Evolutionary conservation across 2,113 vertebrate genomes (phyloP).

Genomic region (Galemys pyrenaicus): DNA sequence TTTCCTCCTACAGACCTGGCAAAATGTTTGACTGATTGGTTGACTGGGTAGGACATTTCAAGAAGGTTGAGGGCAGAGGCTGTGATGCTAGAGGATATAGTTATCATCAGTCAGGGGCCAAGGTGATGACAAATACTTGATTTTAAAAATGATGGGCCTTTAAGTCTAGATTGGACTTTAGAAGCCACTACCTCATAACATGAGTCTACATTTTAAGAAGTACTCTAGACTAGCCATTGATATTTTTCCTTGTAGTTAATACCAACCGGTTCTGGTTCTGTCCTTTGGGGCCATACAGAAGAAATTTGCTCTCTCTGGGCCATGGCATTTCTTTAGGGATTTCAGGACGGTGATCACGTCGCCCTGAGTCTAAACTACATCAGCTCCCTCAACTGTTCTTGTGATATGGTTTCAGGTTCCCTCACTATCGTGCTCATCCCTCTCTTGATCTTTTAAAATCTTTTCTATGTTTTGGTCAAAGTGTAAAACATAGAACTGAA

Average conservation of each 20-base stretch:
- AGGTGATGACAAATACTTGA: slow-evolving; percentile 42
- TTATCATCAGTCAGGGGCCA: slow-evolving; percentile 13
- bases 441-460: background rate
- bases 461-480: background rate
- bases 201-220: background rate
- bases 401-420: slow-evolving; percentile 41
- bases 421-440: background rate
- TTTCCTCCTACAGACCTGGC: slow-evolving; percentile 49
- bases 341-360: background rate
- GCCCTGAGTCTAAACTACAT: slow-evolving; percentile 31
- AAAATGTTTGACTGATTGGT: slow-evolving; percentile 40
- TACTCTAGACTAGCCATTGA: background rate
- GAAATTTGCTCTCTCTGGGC: background rate
- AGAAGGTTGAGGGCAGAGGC: slow-evolving; percentile 17
- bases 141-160: slow-evolving; percentile 15
- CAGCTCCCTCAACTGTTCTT: slow-evolving; percentile 38
- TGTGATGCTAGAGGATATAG: slow-evolving; percentile 18
- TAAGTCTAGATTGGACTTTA: background rate
- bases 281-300: background rate
- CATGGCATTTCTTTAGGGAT: slow-evolving; percentile 15
- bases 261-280: background rate
- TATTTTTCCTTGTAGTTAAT: slow-evolving; percentile 23
- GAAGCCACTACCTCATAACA: background rate
- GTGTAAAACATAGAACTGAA: background rate
- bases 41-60: slow-evolving; percentile 2